phyloP scores from a whole-genome alignment of 2,797 vertebrate genomes.

The Argya squamiceps region DNA sequence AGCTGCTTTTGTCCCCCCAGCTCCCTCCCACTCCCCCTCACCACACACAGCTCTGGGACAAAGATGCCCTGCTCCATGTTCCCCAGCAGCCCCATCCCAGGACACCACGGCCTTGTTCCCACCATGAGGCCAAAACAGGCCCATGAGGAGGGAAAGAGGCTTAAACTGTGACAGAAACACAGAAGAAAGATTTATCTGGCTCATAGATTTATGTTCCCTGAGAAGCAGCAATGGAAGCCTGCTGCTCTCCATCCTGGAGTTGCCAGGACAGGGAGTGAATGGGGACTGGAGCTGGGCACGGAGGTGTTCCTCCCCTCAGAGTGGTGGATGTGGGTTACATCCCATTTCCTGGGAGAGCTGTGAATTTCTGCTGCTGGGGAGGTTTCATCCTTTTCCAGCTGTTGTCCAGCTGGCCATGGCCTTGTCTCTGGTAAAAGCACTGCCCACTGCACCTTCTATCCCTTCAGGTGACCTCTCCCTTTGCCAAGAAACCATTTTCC shows the following conservation, averaged over 20 bases:
- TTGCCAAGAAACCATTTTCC: not conserved
- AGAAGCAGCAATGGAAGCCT: not conserved
- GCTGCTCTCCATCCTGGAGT: not conserved
- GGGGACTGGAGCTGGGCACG: not conserved
- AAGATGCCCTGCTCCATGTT: not conserved
- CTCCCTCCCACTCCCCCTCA: not conserved
- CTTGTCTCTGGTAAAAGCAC: not conserved
- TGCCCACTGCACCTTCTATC: not conserved
- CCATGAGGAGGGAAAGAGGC: not conserved
- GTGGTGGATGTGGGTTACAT: no score
- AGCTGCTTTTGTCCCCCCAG: not conserved
- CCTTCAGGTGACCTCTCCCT: not conserved
- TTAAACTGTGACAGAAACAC: not conserved
- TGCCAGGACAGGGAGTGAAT: not conserved
- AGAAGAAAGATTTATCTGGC: not conserved
- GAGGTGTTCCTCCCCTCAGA: not conserved
- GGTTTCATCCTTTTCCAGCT: not conserved
- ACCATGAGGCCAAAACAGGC: not conserved
- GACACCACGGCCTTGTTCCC: not conserved
- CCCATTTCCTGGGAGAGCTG: not conserved
- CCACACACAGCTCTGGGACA: not conserved
- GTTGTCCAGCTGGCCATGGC: not conserved
- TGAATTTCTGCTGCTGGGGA: fast-evolving
- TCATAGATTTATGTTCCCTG: not conserved
- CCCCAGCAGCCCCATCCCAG: not conserved